Evolutionary conservation across 2,888 invertebrate genomes (phyloP).

Genomic region (Stenchaetothrips biformis): DNA sequence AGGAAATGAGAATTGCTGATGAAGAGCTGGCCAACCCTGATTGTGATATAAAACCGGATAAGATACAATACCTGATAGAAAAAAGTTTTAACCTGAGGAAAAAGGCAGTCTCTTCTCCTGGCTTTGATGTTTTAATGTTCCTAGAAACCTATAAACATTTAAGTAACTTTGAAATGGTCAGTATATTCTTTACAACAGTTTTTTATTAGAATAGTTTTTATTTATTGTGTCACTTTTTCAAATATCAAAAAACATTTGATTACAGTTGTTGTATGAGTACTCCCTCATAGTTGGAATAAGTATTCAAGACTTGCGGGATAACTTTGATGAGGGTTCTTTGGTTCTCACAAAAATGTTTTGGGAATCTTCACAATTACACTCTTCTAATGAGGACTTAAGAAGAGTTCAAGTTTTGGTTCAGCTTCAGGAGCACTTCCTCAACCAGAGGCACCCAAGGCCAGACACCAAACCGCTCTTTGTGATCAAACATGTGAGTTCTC

Average conservation of each 20-base stretch:
- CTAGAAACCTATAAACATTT: background rate
- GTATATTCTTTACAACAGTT: background rate
- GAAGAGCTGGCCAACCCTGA: background rate
- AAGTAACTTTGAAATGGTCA: background rate
- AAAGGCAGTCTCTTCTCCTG: background rate
- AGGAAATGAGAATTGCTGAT: constrained; percentile 5
- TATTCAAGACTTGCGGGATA: background rate
- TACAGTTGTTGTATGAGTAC: background rate
- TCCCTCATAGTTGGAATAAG: background rate
- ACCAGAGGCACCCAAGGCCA: background rate
- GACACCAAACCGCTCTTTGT: background rate
- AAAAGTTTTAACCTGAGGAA: background rate
- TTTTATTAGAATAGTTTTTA: background rate
- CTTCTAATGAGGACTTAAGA: background rate
- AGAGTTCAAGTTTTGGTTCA: constrained; percentile 5
- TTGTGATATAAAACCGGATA: background rate
- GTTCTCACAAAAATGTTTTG: background rate
- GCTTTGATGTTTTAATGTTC: background rate
- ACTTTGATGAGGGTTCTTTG: background rate
- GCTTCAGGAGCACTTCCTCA: background rate
- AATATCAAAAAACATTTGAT: background rate
- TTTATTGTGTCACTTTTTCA: no score
- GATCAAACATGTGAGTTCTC: background rate
- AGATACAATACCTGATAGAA: background rate
- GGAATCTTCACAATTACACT: background rate